Conservation (phyloP, 2,888 invertebrate genomes). For the Thysanoteuthis rhombus region DNA sequence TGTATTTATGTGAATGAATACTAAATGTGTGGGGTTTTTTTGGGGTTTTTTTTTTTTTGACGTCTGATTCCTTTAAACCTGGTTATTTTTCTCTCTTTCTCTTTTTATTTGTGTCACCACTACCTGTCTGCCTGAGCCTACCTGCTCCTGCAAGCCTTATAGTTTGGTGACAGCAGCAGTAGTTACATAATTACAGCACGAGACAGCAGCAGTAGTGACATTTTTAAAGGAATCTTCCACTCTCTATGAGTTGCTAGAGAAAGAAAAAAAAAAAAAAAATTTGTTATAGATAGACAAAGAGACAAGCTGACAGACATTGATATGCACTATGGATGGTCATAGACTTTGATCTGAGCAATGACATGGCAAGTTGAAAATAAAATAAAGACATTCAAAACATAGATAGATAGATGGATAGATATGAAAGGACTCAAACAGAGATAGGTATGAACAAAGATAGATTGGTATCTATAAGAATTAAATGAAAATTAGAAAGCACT, state of each 20-base stretch:
- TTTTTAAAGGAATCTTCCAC: background rate
- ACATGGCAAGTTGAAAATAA: background rate
- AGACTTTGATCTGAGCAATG: background rate
- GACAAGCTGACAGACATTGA: background rate
- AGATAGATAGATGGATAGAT: background rate
- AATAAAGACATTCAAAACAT: background rate
- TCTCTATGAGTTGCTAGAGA: background rate
- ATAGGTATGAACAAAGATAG: too few relatives aligned
- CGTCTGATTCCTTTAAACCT: background rate
- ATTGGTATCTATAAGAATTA: too few relatives aligned
- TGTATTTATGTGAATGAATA: background rate
- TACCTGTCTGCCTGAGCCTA: conserved; percentile 12
- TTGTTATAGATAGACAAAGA: background rate
- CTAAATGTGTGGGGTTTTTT: too few relatives aligned
- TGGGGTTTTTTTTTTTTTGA: too few relatives aligned
- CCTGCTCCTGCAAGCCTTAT: background rate
- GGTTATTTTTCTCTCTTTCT: background rate
- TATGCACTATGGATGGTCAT: background rate
- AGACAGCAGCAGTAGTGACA: background rate
- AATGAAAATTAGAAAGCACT: too few relatives aligned
- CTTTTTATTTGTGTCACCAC: background rate
- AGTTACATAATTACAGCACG: background rate
- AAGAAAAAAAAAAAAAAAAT: too few relatives aligned
- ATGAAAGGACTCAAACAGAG: too few relatives aligned
- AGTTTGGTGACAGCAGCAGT: background rate